phyloP scores from a whole-genome alignment of 2,888 invertebrate genomes.

The Altica lythri region DNA sequence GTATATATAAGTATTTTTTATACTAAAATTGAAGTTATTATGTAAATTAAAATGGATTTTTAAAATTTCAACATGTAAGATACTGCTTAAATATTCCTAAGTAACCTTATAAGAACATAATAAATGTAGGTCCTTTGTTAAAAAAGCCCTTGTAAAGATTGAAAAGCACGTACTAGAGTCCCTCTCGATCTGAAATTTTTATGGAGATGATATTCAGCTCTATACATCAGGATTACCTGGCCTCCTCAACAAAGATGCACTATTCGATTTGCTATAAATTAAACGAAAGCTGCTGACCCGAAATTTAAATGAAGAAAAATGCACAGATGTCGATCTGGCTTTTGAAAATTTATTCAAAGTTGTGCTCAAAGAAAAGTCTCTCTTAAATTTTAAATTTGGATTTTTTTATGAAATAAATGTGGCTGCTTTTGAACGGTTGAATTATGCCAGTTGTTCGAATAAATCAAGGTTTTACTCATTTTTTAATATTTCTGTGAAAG shows the following conservation, averaged over 20 bases:
- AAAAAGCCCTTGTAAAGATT: too few species aligned
- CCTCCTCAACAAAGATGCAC: conserved; percentile 5
- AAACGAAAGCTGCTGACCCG: conserved; percentile 23
- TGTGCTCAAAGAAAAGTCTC: conserved; percentile 9
- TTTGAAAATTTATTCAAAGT: conserved; percentile 20
- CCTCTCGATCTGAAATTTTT: conserved; percentile 2
- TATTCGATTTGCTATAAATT: conserved; percentile 26
- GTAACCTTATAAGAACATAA: not conserved
- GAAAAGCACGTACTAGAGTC: not conserved
- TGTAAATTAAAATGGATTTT: too few species aligned
- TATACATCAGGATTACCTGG: conserved; percentile 24
- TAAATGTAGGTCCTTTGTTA: not conserved
- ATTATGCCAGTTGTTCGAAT: conserved; percentile 11
- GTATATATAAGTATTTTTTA: too few species aligned
- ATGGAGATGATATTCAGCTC: conserved; percentile 14
- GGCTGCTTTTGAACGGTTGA: not conserved
- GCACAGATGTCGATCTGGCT: conserved; percentile 16
- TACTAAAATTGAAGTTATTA: too few species aligned
- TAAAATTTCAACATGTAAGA: too few species aligned
- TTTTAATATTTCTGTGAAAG: conserved; percentile 4
- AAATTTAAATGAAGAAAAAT: conserved; percentile 28
- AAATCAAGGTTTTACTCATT: conserved; percentile 8
- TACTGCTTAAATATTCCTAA: too few species aligned
- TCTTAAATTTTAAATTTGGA: conserved; percentile 6
- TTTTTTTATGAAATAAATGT: conserved; percentile 4